phyloP scores from a whole-genome alignment of 2,797 vertebrate genomes.

The Eidolon dupreanum region DNA sequence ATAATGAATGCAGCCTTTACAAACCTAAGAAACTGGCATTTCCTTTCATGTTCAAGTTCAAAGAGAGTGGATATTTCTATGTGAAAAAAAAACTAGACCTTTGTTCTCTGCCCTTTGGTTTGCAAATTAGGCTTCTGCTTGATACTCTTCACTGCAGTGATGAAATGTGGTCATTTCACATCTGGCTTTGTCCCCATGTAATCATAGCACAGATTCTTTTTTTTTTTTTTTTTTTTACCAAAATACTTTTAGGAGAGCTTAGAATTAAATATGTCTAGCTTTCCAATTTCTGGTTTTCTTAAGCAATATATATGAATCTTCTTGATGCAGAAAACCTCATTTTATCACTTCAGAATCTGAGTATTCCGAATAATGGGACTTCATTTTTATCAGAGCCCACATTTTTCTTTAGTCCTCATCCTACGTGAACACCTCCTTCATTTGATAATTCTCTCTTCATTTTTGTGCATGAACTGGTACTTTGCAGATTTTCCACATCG shows the following conservation, averaged over 20 bases:
- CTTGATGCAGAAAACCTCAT: not conserved
- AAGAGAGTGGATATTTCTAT: not conserved
- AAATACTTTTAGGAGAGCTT: not conserved
- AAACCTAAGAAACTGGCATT: not conserved
- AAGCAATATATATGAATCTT: not conserved
- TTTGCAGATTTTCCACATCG: not conserved
- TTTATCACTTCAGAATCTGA: not conserved
- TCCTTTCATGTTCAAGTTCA: not conserved
- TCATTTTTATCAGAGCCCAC: not conserved
- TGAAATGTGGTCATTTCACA: not conserved
- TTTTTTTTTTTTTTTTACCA: not conserved
- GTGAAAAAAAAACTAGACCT: not conserved
- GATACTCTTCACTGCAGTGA: not conserved
- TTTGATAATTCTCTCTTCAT: not conserved
- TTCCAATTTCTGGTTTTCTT: constrained; percentile 5
- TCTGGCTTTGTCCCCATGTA: not conserved
- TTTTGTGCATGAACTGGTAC: not conserved
- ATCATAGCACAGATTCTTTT: not conserved
- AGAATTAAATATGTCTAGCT: not conserved
- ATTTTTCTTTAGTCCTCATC: not conserved
- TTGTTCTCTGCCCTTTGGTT: not conserved
- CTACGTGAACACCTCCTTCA: not conserved
- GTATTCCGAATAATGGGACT: not conserved
- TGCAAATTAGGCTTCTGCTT: not conserved
- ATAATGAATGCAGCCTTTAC: constrained; percentile 3